phyloP scores from a whole-genome alignment of 2,113 vertebrate species.

The Petromus typicus region DNA sequence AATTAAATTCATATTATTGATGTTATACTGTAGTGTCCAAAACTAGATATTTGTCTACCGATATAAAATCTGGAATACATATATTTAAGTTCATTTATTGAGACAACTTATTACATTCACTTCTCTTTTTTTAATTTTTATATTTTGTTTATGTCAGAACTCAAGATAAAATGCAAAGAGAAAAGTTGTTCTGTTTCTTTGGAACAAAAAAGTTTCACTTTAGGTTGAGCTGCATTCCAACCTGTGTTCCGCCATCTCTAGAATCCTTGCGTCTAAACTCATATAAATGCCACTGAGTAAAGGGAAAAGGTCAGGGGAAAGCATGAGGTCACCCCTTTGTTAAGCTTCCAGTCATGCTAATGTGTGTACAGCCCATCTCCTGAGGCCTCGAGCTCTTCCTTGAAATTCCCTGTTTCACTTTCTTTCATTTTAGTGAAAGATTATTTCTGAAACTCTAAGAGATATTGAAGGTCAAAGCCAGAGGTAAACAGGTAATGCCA shows the following conservation, averaged over 20 bases:
- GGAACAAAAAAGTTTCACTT: not conserved
- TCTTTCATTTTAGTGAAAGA: conserved; percentile 63
- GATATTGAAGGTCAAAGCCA: conserved; percentile 48
- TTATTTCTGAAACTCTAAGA: conserved; percentile 34
- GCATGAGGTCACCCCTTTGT: not conserved
- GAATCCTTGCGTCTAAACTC: conserved; percentile 61
- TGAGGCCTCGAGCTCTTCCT: not conserved
- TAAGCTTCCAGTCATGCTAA: conserved; percentile 24
- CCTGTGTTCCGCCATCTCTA: not conserved
- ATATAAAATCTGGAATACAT: not conserved
- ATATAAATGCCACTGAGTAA: conserved; percentile 43
- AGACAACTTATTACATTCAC: not conserved
- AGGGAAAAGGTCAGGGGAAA: conserved; percentile 57
- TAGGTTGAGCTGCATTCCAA: not conserved
- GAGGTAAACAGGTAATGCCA: conserved; percentile 6
- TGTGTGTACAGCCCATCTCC: not conserved
- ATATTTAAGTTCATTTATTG: conserved; percentile 3
- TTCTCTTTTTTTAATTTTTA: not conserved
- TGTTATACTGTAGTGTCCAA: not conserved
- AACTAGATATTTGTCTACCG: not conserved
- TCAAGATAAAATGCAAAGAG: not conserved
- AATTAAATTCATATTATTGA: conserved; percentile 29
- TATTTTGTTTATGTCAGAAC: not conserved
- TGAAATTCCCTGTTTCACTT: conserved; percentile 50
- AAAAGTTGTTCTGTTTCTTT: conserved; percentile 47